A percentile compares a stretch with the other conserved stretches of the same genome.
These are phyloP conservation scores for Orientallactaga bullata DNA, from an alignment of 2,113 vertebrate genomes.

Conservation along the genomic window DNA sequence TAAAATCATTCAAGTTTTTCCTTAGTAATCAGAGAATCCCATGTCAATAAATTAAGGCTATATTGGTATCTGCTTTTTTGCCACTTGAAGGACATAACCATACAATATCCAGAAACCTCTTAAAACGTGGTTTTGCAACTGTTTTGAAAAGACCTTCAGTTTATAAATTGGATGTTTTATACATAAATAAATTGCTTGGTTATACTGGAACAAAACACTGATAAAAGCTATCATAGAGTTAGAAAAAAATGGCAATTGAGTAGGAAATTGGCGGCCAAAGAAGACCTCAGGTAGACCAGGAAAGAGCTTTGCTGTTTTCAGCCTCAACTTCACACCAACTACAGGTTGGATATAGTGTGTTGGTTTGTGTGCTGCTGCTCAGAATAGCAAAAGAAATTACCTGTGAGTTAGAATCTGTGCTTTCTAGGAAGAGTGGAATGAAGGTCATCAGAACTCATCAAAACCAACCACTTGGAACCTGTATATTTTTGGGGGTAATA, in stretches of 20 bases:
- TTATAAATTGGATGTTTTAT: not conserved
- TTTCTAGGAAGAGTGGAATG: not conserved
- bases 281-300: not conserved
- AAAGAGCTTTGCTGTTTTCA: not conserved
- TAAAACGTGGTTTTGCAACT: constrained; percentile 42
- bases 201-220: not conserved
- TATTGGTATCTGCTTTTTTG: not conserved
- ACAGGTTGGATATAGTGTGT: not conserved
- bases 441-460: not conserved
- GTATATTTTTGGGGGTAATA: not conserved
- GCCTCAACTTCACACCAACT: not conserved
- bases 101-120: not conserved
- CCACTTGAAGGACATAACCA: not conserved
- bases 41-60: not conserved
- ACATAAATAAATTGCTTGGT: not conserved
- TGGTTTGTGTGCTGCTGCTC: not conserved
- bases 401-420: not conserved
- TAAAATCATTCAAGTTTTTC: constrained; percentile 27
- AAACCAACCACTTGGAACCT: not conserved
- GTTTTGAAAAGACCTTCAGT: not conserved
- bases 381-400: not conserved
- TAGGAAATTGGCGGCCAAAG: not conserved
- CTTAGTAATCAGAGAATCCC: not conserved
- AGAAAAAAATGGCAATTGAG: accelerated
- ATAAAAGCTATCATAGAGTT: not conserved